A percentile compares a stretch with the other conserved stretches of the same genome.
Conservation (phyloP, 2,113 vertebrate species). For the Corydoras sp. region DNA sequence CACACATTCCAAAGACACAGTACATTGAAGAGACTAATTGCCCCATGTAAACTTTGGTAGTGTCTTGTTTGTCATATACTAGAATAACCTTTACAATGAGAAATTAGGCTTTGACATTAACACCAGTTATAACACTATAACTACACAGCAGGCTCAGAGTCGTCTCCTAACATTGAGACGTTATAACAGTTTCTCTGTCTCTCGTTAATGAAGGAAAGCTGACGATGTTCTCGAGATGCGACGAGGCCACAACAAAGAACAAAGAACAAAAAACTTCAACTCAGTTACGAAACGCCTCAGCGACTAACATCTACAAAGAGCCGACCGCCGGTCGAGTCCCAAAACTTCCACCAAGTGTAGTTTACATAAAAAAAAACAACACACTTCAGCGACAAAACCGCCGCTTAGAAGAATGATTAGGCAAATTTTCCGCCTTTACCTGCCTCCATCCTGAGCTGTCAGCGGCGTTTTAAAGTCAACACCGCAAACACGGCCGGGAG, state of each 20-base stretch:
- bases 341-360: neutral
- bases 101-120: neutral
- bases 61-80: no score
- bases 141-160: no score
- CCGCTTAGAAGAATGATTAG: slow-evolving; percentile 13
- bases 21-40: no score
- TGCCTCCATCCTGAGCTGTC: slow-evolving; percentile 55
- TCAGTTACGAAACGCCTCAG: slow-evolving; percentile 19
- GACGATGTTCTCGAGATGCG: neutral
- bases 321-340: no score
- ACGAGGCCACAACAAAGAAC: slow-evolving; percentile 42
- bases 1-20: no score
- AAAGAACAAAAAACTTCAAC: slow-evolving; percentile 50
- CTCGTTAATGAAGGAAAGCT: neutral
- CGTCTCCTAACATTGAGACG: no score
- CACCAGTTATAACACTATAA: neutral
- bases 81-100: no score
- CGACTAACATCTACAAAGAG: neutral
- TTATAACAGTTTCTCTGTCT: no score
- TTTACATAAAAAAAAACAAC: neutral
- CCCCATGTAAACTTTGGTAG: no score
- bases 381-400: neutral
- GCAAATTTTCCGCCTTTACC: slow-evolving; percentile 38
- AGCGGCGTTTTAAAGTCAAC: slow-evolving; percentile 40
- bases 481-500: slow-evolving; percentile 40